Evolutionary conservation across 2,797 vertebrate genomes (phyloP).

Genomic region (Pagetopsis macropterus): DNA sequence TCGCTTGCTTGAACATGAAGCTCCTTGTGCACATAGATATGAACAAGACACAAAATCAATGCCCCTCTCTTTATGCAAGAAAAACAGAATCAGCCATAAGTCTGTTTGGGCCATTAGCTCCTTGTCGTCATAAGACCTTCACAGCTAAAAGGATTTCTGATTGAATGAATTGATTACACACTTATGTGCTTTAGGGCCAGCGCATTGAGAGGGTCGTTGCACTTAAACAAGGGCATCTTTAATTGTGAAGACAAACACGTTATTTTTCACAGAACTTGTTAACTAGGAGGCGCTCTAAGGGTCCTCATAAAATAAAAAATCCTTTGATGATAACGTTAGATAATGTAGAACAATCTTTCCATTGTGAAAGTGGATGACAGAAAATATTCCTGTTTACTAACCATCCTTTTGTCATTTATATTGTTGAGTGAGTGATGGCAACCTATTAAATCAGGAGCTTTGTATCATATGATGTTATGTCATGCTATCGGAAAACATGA

Average conservation of each 20-base stretch:
- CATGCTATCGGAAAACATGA: neutral
- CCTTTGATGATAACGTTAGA: constrained; percentile 1
- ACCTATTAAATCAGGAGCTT: neutral
- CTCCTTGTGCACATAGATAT: neutral
- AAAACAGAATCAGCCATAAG: constrained; percentile 21
- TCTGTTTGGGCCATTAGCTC: constrained; percentile 37
- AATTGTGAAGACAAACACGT: constrained; percentile 21
- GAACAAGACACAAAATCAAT: neutral
- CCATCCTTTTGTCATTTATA: no score
- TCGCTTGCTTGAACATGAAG: constrained; percentile 15
- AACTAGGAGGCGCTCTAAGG: constrained; percentile 14
- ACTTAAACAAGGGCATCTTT: constrained; percentile 40
- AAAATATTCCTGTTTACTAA: neutral
- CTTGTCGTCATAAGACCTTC: constrained; percentile 48
- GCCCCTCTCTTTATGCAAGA: neutral
- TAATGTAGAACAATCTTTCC: no score
- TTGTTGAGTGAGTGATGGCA: neutral
- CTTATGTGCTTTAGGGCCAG: constrained; percentile 15
- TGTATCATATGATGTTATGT: neutral
- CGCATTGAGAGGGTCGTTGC: constrained; percentile 14
- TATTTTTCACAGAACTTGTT: constrained; percentile 14
- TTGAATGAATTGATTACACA: constrained; percentile 37
- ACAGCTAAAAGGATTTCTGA: constrained; percentile 21
- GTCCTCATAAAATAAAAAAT: constrained; percentile 7
- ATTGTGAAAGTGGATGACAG: no score